Base-by-base conservation (phyloP, 2,113 vertebrate genomes). In the Toxotes chatareus region DNA sequence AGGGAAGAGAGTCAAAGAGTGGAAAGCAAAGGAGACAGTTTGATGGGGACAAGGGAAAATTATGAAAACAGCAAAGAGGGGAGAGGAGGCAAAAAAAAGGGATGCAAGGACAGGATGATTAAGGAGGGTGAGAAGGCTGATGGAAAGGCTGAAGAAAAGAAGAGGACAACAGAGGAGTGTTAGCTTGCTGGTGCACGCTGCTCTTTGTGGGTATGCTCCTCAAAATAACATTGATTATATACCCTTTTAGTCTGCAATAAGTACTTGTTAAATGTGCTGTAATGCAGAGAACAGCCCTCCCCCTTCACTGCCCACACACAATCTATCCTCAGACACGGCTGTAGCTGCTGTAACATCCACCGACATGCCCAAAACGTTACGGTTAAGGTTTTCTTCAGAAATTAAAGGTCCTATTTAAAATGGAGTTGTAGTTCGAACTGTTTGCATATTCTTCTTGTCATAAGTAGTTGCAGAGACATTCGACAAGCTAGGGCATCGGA, bases 201-300 rank as follows among this genome's bases (percentile, higher is more conserved):
- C 69, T 81, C 68, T 61, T 68, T 83, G 60, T n/a, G 80, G 61
- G 57, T 76, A n/a, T 74, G 78, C 42, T 73, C 64, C 73, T 82
- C 36, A 0, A 85, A 93, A 92, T 94, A 91, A 83, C 86, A 85
- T 53, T 89, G 90, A 94, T 94, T 93, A 91, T 63, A 91, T 73
- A 88, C 73, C 73, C 73, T 89, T 88, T 91, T 65, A 82, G 83
- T 57, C 59, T 27, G 51, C 79, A 81, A 83, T 84, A 80, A 82
- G 71, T 51, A 84, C 88, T 90, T 88, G 84, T 90, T 92, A 84
- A 76, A 80, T 82, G 80, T 78, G 32, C 73, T 72, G 79, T 82
- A 80, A 74, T 65, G 68, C 69, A 70, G 55, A 65, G 80, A 77
- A 49, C 64, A 63, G 67, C 67, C 56, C 49, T 53, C 66, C 74